phyloP scores from a whole-genome alignment of 2,888 invertebrate species.

The Amiota mariae region DNA sequence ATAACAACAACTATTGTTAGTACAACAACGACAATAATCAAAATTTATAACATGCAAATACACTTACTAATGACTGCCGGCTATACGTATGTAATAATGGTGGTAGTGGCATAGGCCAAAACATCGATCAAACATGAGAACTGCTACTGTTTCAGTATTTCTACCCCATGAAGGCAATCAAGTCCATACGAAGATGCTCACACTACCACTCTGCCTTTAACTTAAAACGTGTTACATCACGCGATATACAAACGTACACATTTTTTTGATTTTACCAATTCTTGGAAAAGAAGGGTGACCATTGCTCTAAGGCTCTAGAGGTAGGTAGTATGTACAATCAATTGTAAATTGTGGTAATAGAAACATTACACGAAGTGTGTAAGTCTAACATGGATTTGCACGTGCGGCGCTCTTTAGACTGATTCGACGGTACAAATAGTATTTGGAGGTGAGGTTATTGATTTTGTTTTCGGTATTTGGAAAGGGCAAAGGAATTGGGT shows the following conservation, averaged over 20 bases:
- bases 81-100: neutral
- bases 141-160: neutral
- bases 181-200: constrained; percentile 37
- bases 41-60: constrained; percentile 35
- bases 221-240: constrained; percentile 55
- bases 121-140: constrained; percentile 61
- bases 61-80: constrained; percentile 37
- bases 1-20: constrained; percentile 39
- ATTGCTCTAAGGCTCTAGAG: neutral
- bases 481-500: neutral
- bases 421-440: neutral
- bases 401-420: constrained; percentile 25
- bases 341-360: too few species aligned
- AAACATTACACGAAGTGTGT: neutral
- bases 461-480: constrained; percentile 34
- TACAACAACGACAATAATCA: constrained; percentile 37
- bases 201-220: too few species aligned
- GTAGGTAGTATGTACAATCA: too few species aligned
- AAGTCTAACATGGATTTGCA: constrained; percentile 29
- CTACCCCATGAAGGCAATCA: constrained; percentile 12
- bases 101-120: constrained; percentile 35
- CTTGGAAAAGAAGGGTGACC: neutral
- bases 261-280: neutral
- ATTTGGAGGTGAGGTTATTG: constrained; percentile 47
- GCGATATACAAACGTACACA: constrained; percentile 47